Conservation (phyloP, 1,140 invertebrate species). For the Phymastichus coffea region DNA sequence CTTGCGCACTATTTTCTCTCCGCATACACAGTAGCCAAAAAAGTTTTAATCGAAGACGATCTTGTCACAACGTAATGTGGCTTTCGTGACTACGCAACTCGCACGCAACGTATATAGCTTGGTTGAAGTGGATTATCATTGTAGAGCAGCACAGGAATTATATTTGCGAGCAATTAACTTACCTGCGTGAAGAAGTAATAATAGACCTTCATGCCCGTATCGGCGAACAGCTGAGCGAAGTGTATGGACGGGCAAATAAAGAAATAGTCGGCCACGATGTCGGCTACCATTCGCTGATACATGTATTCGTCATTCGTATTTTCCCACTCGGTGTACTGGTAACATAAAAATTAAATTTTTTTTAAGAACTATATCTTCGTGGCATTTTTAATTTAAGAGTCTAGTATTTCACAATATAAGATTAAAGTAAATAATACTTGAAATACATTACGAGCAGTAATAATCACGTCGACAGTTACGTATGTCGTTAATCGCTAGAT, state of each 20-base stretch:
- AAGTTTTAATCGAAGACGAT: no score
- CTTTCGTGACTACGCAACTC: no score
- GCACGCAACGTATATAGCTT: no score
- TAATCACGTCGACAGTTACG: no score
- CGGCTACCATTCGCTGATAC: constrained; percentile 82
- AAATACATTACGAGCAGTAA: no score
- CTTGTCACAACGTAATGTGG: no score
- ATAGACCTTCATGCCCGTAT: constrained; percentile 79
- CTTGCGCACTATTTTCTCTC: no score
- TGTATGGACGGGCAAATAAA: constrained; percentile 91
- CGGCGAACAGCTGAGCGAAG: constrained; percentile 82
- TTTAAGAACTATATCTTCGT: background rate
- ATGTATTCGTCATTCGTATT: constrained; percentile 75
- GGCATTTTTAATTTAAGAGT: background rate
- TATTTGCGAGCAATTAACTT: no score
- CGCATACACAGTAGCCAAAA: no score
- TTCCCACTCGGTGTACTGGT: constrained; percentile 91
- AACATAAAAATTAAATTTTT: constrained; percentile 37
- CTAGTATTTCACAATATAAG: background rate
- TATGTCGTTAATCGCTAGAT: no score
- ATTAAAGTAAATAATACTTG: background rate
- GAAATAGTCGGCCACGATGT: constrained; percentile 89
- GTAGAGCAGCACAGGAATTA: no score
- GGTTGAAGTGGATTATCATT: no score
- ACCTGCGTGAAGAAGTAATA: constrained; percentile 94